Conservation (phyloP, 1,140 invertebrate genomes). For the Drosophila trapezifrons region DNA sequence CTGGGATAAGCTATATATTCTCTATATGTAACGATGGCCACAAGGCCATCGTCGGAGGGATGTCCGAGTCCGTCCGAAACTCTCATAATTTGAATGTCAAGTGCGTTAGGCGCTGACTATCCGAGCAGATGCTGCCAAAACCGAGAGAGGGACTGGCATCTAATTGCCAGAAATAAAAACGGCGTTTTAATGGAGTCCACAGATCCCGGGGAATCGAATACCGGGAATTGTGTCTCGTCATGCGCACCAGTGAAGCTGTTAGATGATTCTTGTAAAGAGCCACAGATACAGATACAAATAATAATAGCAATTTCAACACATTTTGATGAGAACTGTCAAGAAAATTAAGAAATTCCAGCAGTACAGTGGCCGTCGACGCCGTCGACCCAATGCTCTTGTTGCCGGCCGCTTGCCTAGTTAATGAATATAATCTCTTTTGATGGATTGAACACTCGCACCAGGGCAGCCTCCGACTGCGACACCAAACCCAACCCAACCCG, state of each 20-base stretch:
- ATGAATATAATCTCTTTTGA: slow-evolving; percentile 81
- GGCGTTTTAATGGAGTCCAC: slow-evolving; percentile 73
- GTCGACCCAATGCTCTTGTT: slow-evolving; percentile 32
- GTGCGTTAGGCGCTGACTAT: slow-evolving; percentile 57
- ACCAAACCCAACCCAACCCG: not conserved
- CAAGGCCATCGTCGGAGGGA: slow-evolving; percentile 44
- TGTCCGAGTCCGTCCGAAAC: slow-evolving; percentile 14
- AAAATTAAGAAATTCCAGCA: slow-evolving; percentile 78
- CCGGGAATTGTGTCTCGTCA: slow-evolving; percentile 58
- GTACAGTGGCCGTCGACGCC: slow-evolving; percentile 58
- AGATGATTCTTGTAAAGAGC: slow-evolving; percentile 76
- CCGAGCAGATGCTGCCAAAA: slow-evolving; percentile 61
- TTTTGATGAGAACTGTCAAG: slow-evolving; percentile 81
- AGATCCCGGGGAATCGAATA: slow-evolving; percentile 54
- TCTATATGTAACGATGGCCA: slow-evolving; percentile 20
- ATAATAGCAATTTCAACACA: slow-evolving; percentile 78
- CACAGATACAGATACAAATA: slow-evolving; percentile 41
- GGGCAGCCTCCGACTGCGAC: slow-evolving; percentile 5
- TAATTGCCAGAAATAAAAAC: slow-evolving; percentile 62
- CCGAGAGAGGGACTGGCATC: slow-evolving; percentile 47
- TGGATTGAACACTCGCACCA: slow-evolving; percentile 70
- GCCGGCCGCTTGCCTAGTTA: slow-evolving; percentile 65
- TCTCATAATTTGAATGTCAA: slow-evolving; percentile 58
- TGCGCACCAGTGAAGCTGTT: slow-evolving; percentile 50
- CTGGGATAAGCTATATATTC: slow-evolving; percentile 14